A percentile compares a stretch with the other conserved stretches of the same genome.
phyloP scores from a whole-genome alignment of 1,140 invertebrate genomes.

The Heliothis subflexa region DNA sequence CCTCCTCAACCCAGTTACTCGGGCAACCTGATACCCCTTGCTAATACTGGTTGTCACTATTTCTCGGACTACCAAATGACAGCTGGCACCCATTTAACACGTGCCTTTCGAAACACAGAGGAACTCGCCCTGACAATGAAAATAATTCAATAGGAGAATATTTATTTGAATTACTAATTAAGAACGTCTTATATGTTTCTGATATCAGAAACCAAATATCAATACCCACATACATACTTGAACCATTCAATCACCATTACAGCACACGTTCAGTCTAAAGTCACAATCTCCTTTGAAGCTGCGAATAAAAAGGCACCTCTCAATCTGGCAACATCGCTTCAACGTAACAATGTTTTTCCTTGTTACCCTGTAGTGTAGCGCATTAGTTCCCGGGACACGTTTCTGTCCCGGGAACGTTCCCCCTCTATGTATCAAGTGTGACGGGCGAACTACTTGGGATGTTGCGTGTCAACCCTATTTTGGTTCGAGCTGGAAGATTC shows the following conservation, averaged over 20 bases:
- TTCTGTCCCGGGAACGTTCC: conserved; percentile 10
- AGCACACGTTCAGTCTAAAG: neutral
- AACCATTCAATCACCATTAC: neutral
- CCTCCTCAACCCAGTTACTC: no score
- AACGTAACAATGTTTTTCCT: conserved; percentile 25
- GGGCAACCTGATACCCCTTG: no score
- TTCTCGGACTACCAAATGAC: no score
- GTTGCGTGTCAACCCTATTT: conserved; percentile 6
- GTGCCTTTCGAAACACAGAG: no score
- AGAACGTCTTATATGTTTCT: no score
- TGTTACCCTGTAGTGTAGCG: conserved; percentile 26
- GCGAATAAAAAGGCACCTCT: neutral
- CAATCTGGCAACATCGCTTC: conserved; percentile 22
- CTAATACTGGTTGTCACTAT: no score
- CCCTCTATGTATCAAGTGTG: conserved; percentile 35
- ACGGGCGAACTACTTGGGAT: conserved; percentile 24
- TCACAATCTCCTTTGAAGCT: neutral
- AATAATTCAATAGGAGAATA: no score
- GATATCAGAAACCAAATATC: no score
- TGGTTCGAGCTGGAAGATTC: neutral
- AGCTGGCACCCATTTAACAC: no score
- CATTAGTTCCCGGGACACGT: conserved; percentile 33
- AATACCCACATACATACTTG: no score
- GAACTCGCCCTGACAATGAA: no score
- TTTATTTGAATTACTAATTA: no score